Conservation (phyloP, 2,888 invertebrate genomes). For the Catotricha subobsoleta region DNA sequence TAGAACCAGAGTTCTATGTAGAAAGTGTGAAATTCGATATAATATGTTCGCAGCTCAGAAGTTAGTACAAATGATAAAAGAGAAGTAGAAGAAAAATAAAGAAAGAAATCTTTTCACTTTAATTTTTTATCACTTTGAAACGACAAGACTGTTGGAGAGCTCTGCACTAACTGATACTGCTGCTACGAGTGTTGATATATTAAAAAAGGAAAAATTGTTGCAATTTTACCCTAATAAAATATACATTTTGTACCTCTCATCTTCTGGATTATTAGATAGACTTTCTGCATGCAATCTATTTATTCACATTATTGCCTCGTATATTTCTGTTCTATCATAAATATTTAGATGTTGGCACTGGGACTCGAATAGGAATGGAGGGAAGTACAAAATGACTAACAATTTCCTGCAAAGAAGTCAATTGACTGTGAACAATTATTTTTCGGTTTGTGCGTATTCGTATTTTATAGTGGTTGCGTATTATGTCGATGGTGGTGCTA, state of each 20-base stretch:
- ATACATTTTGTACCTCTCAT: not conserved
- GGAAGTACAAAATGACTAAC: conserved; percentile 7
- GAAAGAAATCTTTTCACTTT: too few species aligned
- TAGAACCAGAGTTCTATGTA: too few species aligned
- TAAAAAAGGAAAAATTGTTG: too few species aligned
- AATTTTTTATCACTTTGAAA: too few species aligned
- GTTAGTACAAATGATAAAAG: too few species aligned
- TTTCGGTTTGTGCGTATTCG: not conserved
- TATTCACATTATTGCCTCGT: not conserved
- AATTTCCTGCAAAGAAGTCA: conserved; percentile 6
- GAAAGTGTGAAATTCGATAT: not conserved
- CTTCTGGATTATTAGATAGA: not conserved
- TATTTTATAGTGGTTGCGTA: not conserved
- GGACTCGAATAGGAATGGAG: not conserved
- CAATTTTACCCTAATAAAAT: too few species aligned
- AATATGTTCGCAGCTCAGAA: too few species aligned
- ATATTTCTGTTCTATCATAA: not conserved
- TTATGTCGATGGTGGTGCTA: not conserved
- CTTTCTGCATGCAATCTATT: too few species aligned
- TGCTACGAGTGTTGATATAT: too few species aligned
- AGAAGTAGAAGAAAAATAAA: too few species aligned
- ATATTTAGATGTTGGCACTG: not conserved
- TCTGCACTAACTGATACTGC: too few species aligned
- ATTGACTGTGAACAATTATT: conserved; percentile 7
- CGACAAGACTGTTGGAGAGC: too few species aligned